phyloP scores from a whole-genome alignment of 2,113 vertebrate genomes.

The Athene noctua region DNA sequence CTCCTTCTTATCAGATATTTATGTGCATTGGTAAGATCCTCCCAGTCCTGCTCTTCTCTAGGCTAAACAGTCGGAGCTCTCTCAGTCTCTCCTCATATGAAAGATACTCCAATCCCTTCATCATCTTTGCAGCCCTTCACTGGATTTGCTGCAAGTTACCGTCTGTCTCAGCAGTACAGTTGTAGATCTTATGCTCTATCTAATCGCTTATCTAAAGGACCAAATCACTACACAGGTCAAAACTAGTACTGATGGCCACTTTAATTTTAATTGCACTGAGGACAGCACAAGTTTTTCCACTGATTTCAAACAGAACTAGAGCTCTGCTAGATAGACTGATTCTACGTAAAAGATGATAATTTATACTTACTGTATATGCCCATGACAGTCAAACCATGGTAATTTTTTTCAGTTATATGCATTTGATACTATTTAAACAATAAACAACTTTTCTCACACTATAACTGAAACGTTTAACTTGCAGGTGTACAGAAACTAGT shows the following conservation, averaged over 20 bases:
- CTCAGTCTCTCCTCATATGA: neutral
- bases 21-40: neutral
- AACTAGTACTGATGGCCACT: neutral
- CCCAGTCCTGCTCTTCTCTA: neutral
- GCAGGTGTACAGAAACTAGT: neutral
- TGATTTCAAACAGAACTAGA: neutral
- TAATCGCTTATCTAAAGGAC: neutral
- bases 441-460: neutral
- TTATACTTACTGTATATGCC: neutral
- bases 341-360: neutral
- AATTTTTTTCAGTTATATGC: neutral
- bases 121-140: neutral
- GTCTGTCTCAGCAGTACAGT: neutral
- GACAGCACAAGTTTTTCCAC: neutral
- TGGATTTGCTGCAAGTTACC: neutral
- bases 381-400: neutral
- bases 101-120: neutral
- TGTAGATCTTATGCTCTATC: neutral
- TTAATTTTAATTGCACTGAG: neutral
- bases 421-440: constrained; percentile 10
- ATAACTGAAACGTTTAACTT: neutral
- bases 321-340: neutral
- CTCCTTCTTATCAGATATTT: neutral
- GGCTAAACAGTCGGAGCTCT: neutral
- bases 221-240: neutral